Percentiles rank a stretch among this genome's conserved stretches.
Evolutionary conservation across 2,113 vertebrate genomes (phyloP).

Genomic region (Pungitius pungitius): DNA sequence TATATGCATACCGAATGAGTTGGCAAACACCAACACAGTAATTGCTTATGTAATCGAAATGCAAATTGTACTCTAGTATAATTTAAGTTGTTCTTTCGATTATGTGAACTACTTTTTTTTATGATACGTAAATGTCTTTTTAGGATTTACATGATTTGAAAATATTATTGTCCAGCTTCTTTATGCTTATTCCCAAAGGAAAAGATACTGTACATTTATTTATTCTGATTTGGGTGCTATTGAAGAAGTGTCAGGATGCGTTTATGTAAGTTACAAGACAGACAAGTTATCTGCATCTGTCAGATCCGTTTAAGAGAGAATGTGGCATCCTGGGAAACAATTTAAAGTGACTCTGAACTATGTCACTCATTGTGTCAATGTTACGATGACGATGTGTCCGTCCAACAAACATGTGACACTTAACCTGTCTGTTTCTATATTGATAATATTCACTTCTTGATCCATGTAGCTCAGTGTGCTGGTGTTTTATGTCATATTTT

Average conservation of each 20-base stretch:
- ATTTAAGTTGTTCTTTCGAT: conserved; percentile 32
- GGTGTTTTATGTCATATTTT: neutral
- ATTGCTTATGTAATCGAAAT: conserved; percentile 63
- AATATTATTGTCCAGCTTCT: neutral
- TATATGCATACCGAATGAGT: conserved; percentile 45
- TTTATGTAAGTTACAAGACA: conserved; percentile 18
- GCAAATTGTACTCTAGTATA: conserved; percentile 44
- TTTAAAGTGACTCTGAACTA: conserved; percentile 31
- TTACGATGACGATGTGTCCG: conserved; percentile 40
- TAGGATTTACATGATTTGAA: conserved; percentile 6
- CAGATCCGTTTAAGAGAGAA: conserved; percentile 27
- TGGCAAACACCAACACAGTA: conserved; percentile 36
- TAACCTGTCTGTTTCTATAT: neutral
- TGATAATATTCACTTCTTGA: conserved; percentile 9
- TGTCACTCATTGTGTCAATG: conserved; percentile 41
- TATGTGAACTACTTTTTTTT: neutral
- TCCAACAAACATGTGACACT: conserved; percentile 14
- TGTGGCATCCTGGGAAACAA: conserved; percentile 28
- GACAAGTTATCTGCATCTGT: conserved; percentile 45
- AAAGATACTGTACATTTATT: neutral
- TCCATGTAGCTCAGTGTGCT: neutral
- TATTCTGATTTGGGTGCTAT: neutral
- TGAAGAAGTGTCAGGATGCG: neutral
- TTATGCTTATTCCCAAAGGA: neutral
- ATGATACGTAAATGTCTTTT: neutral